Evolutionary conservation across 1,140 invertebrate species (phyloP), one percentile per base, ranked within the genome.

Genomic region (Bombus fervidus): DNA sequence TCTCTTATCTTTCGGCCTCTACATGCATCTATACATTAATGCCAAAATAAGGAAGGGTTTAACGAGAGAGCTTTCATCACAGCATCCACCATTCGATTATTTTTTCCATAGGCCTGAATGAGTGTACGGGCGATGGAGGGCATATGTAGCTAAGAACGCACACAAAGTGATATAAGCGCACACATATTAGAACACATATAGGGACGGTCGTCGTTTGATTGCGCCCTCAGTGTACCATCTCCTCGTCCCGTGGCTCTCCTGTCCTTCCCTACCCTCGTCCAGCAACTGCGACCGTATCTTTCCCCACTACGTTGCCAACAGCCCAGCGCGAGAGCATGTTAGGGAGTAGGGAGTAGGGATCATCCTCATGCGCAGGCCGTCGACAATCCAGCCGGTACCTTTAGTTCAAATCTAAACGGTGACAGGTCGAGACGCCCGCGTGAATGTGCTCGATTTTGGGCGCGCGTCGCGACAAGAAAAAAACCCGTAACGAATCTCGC

Each of bases 381-480:
- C 68, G 25, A 18, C 57, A 71, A 64, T 69, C 57, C 72, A 74
- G 77, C 41, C 41, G 62, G 64, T 66, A 41, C 62, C 74, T 43
- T 79, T 82, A 87, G 86, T 87, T 79, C 57, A 79, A 84, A 80
- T 74, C 82, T 62, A 84, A 85, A 87, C 81, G 76, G 57, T 47
- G 82, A 57, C 10, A n/a, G n/a, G 69, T 84, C 69, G 43, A 59
- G 86, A 74, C 75, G 41, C 34, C 15, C 28, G 66, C 66, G 64
- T 66, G 73, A 57, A 69, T 74, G 41, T 59, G 84, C 79, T 85
- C 84, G 59, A 85, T 66, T 75, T 74, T 85, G 84, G 79, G 84
- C 84, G 79, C 84, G 84, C 84, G 84, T 85, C 84, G 84, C 84
- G 83, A 73, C 83, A 57, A 71, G 34, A 15, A 5, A 31, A 18